A percentile compares a stretch with the other conserved stretches of the same genome.
Conservation (phyloP, 2,888 invertebrate species). For the Hydriomena furcata region DNA sequence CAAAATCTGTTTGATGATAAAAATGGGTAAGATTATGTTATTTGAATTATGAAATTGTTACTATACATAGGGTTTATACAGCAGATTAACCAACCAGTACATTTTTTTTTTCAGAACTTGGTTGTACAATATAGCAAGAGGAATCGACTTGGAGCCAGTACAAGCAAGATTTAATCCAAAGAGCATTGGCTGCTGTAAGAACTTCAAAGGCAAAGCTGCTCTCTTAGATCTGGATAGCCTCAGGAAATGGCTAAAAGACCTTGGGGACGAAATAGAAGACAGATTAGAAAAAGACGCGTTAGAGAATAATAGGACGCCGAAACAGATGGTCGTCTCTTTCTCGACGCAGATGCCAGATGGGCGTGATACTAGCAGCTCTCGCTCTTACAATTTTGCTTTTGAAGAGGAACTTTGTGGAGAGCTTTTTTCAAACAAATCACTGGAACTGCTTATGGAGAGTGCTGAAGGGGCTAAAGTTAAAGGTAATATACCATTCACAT, state of each 20-base stretch:
- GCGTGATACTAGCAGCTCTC: conserved; percentile 85
- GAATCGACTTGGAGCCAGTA: conserved; percentile 94
- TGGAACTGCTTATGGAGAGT: conserved; percentile 87
- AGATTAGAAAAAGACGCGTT: conserved; percentile 90
- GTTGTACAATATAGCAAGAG: conserved; percentile 93
- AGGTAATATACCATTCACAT: conserved; percentile 47
- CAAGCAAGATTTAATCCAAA: conserved; percentile 92
- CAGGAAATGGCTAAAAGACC: conserved; percentile 91
- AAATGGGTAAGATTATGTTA: conserved; percentile 88
- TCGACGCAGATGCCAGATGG: conserved; percentile 80
- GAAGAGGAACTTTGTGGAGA: conserved; percentile 86
- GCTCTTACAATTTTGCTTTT: conserved; percentile 83
- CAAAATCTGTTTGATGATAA: conserved; percentile 91
- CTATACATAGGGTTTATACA: too few species aligned
- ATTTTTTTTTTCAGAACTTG: conserved; percentile 84
- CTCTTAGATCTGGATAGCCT: conserved; percentile 86
- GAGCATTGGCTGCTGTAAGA: conserved; percentile 98
- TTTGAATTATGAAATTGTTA: too few species aligned
- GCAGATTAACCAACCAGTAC: neutral
- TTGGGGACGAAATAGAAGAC: conserved; percentile 92
- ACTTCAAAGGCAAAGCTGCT: conserved; percentile 92
- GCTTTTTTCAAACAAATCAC: conserved; percentile 85
- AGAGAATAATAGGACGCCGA: conserved; percentile 92
- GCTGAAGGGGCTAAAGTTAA: conserved; percentile 66
- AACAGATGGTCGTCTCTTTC: conserved; percentile 90